Evolutionary conservation across 2,113 vertebrate species (phyloP).

Genomic region (Marcusenius ussheri): DNA sequence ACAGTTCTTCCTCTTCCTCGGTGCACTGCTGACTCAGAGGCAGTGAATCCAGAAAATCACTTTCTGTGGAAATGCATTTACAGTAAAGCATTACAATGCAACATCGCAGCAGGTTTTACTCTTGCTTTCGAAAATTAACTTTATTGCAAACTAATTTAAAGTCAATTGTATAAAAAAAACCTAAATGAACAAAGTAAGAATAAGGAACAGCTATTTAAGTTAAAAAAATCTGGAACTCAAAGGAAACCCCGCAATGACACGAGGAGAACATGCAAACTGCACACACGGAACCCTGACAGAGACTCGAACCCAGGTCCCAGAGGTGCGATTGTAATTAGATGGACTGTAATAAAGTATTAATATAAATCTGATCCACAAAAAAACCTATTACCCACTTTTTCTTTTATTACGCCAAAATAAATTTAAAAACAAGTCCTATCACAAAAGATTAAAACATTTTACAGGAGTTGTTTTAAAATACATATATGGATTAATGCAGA

Average conservation of each 20-base stretch:
- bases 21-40: conserved; percentile 85
- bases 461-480: neutral
- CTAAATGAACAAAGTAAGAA: neutral
- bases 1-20: conserved; percentile 84
- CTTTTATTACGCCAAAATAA: neutral
- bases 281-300: neutral
- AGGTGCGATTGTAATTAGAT: neutral
- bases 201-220: neutral
- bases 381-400: neutral
- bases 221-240: neutral
- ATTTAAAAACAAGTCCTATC: neutral
- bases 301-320: neutral
- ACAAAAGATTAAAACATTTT: neutral
- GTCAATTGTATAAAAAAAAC: neutral
- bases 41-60: conserved; percentile 91
- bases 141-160: neutral
- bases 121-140: neutral
- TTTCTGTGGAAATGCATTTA: conserved; percentile 61
- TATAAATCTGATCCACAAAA: neutral
- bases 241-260: neutral
- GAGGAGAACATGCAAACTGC: neutral
- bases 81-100: neutral
- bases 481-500: neutral
- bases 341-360: neutral
- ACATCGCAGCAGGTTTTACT: neutral